phyloP scores from a whole-genome alignment of 2,113 vertebrate genomes.

The Mustela nigripes region DNA sequence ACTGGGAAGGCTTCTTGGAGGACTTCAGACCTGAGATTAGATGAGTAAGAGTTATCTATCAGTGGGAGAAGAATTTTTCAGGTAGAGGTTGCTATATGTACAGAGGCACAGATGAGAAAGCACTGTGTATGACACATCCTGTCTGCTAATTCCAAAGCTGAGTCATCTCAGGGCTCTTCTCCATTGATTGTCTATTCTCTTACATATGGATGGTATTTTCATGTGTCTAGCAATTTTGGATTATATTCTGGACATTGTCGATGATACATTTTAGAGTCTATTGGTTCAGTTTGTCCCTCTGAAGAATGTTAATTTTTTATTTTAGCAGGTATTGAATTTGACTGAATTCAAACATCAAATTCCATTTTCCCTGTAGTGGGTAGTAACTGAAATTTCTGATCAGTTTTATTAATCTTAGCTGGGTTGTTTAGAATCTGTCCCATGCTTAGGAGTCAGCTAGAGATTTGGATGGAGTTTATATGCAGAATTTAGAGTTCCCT shows the following conservation, averaged over 20 bases:
- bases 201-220: neutral
- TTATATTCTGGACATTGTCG: constrained; percentile 42
- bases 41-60: neutral
- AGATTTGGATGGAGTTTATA: neutral
- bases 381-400: neutral
- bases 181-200: neutral
- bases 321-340: constrained; percentile 34
- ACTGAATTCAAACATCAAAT: neutral
- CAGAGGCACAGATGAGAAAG: neutral
- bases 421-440: neutral
- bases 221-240: constrained; percentile 9
- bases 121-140: neutral
- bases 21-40: neutral
- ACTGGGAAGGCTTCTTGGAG: neutral
- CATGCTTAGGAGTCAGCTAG: neutral
- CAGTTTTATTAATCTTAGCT: constrained; percentile 2
- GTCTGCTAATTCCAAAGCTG: neutral
- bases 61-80: neutral
- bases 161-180: neutral
- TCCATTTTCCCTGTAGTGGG: neutral
- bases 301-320: neutral
- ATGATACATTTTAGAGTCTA: neutral
- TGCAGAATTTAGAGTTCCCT: neutral
- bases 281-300: constrained; percentile 48
- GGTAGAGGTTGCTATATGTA: neutral